Percentiles rank a stretch among this genome's conserved stretches.
Evolutionary conservation across 2,113 vertebrate species (phyloP).

Genomic region (Hippocampus guttulatus): DNA sequence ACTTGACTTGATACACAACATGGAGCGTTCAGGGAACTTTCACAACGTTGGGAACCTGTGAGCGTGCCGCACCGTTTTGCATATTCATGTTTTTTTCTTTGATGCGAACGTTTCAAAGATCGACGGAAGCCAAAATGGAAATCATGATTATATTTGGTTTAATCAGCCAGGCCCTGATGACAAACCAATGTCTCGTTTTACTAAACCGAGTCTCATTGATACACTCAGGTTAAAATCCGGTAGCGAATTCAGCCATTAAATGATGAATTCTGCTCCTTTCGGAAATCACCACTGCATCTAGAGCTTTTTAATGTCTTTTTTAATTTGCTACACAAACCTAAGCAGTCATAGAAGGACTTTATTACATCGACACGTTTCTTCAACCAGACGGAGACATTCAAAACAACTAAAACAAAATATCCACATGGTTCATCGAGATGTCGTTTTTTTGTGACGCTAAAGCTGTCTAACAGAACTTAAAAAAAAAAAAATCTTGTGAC

Average conservation of each 20-base stretch:
- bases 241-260: neutral
- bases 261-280: neutral
- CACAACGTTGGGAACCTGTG: too few species aligned
- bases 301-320: neutral
- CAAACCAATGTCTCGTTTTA: neutral
- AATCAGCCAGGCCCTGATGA: too few species aligned
- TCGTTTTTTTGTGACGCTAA: neutral
- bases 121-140: too few species aligned
- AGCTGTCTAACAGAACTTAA: neutral
- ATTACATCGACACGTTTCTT: neutral
- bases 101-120: too few species aligned
- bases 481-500: neutral
- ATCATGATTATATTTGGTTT: too few species aligned
- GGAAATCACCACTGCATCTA: neutral
- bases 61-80: too few species aligned
- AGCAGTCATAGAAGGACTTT: neutral
- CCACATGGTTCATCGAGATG: too few species aligned
- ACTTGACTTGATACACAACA: too few species aligned
- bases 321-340: too few species aligned
- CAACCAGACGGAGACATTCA: neutral
- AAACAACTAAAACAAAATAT: neutral
- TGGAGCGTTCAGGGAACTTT: too few species aligned
- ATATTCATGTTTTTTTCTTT: too few species aligned
- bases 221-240: neutral
- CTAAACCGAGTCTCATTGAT: neutral